phyloP scores from a whole-genome alignment of 2,888 invertebrate genomes.

The Netelia inedita region DNA sequence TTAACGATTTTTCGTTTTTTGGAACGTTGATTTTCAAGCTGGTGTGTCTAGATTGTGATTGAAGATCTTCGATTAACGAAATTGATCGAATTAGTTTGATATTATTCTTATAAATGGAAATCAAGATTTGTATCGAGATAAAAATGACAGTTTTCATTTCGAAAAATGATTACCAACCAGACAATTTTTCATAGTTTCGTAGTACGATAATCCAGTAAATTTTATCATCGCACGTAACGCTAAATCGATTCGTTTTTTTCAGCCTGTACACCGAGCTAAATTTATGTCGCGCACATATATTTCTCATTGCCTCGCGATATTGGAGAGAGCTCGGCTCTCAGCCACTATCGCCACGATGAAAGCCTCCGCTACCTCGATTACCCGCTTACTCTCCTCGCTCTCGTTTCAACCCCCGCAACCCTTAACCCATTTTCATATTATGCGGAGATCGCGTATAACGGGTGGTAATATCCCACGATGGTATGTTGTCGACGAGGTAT shows the following conservation, averaged over 20 bases:
- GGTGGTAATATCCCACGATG: constrained; percentile 37
- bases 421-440: constrained; percentile 11
- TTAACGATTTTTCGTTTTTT: too few relatives aligned
- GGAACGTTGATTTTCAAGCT: too few relatives aligned
- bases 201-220: too few relatives aligned
- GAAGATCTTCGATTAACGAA: too few relatives aligned
- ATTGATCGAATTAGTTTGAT: too few relatives aligned
- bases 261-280: neutral
- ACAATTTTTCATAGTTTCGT: too few relatives aligned
- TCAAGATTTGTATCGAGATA: too few relatives aligned
- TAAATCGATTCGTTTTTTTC: neutral
- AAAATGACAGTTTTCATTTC: too few relatives aligned
- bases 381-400: neutral
- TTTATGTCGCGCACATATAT: neutral
- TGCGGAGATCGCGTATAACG: constrained; percentile 40
- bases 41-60: too few relatives aligned
- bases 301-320: constrained; percentile 8
- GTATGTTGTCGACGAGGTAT: constrained; percentile 42
- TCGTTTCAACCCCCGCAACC: neutral
- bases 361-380: constrained; percentile 29
- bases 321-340: constrained; percentile 8
- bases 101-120: too few relatives aligned
- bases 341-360: neutral
- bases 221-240: too few relatives aligned
- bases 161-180: too few relatives aligned